Evolutionary conservation across 2,888 invertebrate genomes (phyloP).

Genomic region (Hyposoter dolosus): DNA sequence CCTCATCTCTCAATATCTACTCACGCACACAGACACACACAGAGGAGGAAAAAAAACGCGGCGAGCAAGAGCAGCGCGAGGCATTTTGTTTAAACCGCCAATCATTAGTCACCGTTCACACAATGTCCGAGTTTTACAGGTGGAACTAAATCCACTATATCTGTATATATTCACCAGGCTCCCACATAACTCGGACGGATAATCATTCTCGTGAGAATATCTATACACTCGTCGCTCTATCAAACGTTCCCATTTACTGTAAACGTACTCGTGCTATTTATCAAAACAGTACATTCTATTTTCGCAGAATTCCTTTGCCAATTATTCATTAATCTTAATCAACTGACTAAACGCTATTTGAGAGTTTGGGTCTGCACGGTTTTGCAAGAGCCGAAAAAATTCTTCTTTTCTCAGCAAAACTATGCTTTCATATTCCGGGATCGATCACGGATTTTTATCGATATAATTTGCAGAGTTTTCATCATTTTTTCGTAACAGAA

Average conservation of each 20-base stretch:
- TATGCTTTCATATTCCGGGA: too few species aligned
- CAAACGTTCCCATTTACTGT: background rate
- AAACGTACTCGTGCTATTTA: background rate
- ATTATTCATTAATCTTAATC: background rate
- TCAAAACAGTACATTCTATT: background rate
- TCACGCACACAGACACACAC: background rate
- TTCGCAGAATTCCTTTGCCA: background rate
- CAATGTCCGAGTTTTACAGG: conserved; percentile 70
- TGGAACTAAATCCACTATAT: conserved; percentile 69
- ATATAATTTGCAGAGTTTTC: too few species aligned
- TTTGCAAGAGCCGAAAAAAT: background rate
- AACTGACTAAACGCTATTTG: background rate
- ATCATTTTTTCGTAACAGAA: too few species aligned
- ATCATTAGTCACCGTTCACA: conserved; percentile 78
- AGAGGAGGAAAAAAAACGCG: conserved; percentile 1
- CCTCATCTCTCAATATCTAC: conserved; percentile 49
- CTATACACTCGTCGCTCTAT: background rate
- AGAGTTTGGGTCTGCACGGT: background rate
- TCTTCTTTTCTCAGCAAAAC: too few species aligned
- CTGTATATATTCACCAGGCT: background rate
- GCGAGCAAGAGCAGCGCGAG: conserved; percentile 41
- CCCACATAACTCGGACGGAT: conserved; percentile 31
- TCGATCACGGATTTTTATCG: background rate
- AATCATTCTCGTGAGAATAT: conserved; percentile 49
- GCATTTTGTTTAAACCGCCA: conserved; percentile 77